phyloP scores from a whole-genome alignment of 2,888 invertebrate genomes.

The Drosophila ustulata region DNA sequence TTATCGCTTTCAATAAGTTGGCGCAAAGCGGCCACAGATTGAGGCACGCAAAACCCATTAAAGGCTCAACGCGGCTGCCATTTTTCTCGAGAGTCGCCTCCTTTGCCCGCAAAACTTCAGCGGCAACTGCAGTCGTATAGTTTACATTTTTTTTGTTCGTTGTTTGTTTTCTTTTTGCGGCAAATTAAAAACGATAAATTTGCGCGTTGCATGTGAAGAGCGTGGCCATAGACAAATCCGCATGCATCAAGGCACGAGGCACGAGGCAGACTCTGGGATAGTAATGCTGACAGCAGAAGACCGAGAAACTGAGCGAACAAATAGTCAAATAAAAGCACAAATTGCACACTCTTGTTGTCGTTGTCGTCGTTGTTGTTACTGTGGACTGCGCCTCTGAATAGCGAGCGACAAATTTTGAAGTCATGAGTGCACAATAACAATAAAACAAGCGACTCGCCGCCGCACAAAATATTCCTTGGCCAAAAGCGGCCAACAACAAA shows the following conservation, averaged over 20 bases:
- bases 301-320: constrained; percentile 57
- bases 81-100: constrained; percentile 61
- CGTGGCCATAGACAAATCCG: constrained; percentile 73
- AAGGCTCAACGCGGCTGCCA: constrained; percentile 71
- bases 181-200: constrained; percentile 83
- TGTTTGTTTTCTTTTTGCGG: constrained; percentile 56
- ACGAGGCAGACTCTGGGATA: constrained; percentile 13
- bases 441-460: constrained; percentile 70
- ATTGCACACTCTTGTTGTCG: constrained; percentile 55
- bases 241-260: constrained; percentile 49
- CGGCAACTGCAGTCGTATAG: constrained; percentile 8
- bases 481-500: background rate
- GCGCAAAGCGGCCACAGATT: constrained; percentile 57
- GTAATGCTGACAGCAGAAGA: constrained; percentile 44
- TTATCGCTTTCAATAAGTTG: constrained; percentile 83
- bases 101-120: constrained; percentile 10
- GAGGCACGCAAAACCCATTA: constrained; percentile 75
- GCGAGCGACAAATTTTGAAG: constrained; percentile 77
- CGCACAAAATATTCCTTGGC: constrained; percentile 72
- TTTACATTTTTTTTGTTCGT: constrained; percentile 25
- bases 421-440: constrained; percentile 81
- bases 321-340: constrained; percentile 77
- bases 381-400: constrained; percentile 38
- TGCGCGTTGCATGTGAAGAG: constrained; percentile 40
- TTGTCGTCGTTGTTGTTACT: constrained; percentile 36